Evolutionary conservation across 92 coral and sea anemone species (phyloP), one percentile per base, ranked within the genome.

Genomic region (Porites rus): DNA sequence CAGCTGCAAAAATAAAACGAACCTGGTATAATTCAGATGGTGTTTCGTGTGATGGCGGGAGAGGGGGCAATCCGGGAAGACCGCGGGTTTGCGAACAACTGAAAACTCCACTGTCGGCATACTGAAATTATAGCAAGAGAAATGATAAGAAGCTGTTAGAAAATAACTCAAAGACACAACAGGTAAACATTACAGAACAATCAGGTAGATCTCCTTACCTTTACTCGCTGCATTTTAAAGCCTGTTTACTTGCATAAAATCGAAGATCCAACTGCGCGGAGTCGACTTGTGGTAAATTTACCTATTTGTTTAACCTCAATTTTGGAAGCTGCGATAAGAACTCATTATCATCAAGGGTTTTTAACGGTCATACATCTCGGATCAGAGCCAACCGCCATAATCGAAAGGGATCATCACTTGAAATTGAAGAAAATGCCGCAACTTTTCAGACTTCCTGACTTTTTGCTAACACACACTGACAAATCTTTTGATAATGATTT

Each of bases 11-110:
- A 69, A 72, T 38, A 81, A 70, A 80, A 78, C 97, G 12, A 86
- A 97, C 99, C 99, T 97, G 96, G 78, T 97, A 97, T 77, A 97
- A 87, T 59, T 97, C 99, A 2, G 99, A 97, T 13, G 99, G 99
- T 4, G 84, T 93, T 62, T 97, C 99, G 54, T 95, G 94, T 5
- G 99, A 92, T 13, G 99, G 93, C 59, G 99, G 99, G 1, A 97
- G 75, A 8, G 99, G 99, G 65, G 99, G 99, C 14, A 97, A 84
- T 19, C 95, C 96, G 10, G 99, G 99, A 11, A 97, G 88, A 72
- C 99, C 99, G 77, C 96, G 96, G 31, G 98, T 95, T 51, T 93
- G 94, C 51, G 99, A 97, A 70, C 99, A 97, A 71, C 99, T 97
- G 86, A 97, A 97, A 10, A 95, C 87, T 31, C 94, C 92, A 43